A percentile compares a stretch with the other conserved stretches of the same genome.
phyloP scores from a whole-genome alignment of 2,113 vertebrate species.

The Grammomys surdaster region DNA sequence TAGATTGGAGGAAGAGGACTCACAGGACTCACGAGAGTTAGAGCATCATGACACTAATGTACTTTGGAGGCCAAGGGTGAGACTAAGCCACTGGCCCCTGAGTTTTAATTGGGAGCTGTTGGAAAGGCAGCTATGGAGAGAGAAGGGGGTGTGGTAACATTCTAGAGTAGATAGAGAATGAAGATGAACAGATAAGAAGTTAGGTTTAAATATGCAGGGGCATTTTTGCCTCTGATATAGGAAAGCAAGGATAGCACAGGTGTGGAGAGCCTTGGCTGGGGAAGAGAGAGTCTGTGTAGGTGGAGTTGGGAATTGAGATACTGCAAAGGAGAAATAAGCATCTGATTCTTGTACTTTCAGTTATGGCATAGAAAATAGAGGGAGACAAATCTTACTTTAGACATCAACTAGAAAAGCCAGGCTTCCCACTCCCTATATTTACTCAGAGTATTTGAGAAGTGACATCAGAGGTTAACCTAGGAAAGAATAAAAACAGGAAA shows the following conservation, averaged over 20 bases:
- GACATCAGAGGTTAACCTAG: background rate
- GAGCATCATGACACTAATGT: background rate
- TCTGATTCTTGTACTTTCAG: background rate
- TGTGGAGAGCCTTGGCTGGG: background rate
- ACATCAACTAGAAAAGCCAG: background rate
- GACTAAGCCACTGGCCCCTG: background rate
- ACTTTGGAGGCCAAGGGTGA: background rate
- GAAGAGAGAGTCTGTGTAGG: background rate
- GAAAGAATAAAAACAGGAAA: background rate
- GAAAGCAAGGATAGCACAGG: background rate
- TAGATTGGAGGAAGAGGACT: background rate
- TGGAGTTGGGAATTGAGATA: background rate
- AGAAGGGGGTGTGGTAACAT: background rate
- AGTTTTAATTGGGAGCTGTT: background rate
- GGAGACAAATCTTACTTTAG: background rate
- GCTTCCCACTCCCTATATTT: background rate
- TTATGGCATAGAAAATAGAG: background rate
- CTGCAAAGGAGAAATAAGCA: background rate
- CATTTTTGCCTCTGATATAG: background rate
- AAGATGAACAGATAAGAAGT: background rate
- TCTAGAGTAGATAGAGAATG: background rate
- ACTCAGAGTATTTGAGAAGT: background rate
- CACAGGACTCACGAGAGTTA: constrained; percentile 12
- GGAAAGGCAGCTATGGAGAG: background rate
- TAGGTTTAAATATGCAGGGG: background rate